Base-by-base conservation (phyloP, 2,888 invertebrate genomes). In the Dryococelus australis region DNA sequence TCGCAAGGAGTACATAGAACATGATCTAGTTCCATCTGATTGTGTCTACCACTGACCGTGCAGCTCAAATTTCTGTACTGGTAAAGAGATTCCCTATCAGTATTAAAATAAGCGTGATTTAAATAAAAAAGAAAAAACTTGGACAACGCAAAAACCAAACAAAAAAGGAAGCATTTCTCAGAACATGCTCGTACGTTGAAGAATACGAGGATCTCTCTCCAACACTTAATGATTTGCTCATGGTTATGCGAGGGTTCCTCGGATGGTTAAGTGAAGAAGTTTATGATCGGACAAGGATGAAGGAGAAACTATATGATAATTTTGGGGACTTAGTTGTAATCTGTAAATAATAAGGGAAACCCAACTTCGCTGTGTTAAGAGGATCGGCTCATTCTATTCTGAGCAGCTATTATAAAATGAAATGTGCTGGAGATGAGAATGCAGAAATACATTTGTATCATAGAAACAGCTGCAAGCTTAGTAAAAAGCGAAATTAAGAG, bases 121-220 rank as follows among this genome's bases (percentile, higher is more conserved):
- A n/a, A 80, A 80, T 80, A n/a, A 80, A n/a, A 80, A 24, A 5
- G 24, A 13, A 80, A 80, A 80, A 80, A 80, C 80, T n/a, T 80
- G 8, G 26, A 80, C 80, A 26, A 80, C 80, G 5, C 28, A 9
- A n/a, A n/a, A 80, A 80, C 80, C 6, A n/a, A n/a, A 80, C 80
- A 12, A 80, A 80, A 8, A 80, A 9, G n/a, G 80, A 24, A 80
- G n/a, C 24, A 80, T n/a, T 80, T 80, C 12, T 80, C 26, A n/a
- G 1, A 80, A 80, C 26, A n/a, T 80, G 80, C 80, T 80, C 80
- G 26, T 80, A n/a, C n/a, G 26, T 80, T 20, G 26, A 80, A 80
- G 80, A 20, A 80, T n/a, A 5, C 8, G 4, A 80, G 26, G 24
- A 20, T 80, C 1, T 80, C 24, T 80, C 80, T 80, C 26, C 28